These are phyloP conservation scores for Drosophila setosimentum DNA, from an alignment of 2,888 invertebrate genomes.

Conservation along the genomic window DNA sequence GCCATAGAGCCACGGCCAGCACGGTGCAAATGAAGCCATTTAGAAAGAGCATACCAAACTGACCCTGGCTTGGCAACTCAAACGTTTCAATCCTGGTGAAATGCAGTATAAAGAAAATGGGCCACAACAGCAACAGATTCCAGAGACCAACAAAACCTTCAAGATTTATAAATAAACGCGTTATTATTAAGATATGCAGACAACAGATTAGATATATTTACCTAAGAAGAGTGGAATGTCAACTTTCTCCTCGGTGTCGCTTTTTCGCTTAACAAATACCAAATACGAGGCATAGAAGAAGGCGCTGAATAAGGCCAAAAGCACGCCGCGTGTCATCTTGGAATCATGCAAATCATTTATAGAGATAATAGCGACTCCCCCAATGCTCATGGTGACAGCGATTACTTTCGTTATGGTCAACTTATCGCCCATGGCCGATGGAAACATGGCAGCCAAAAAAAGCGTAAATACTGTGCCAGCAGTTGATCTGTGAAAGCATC, in stretches of 20 bases:
- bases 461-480: slow-evolving; percentile 96
- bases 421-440: slow-evolving; percentile 92
- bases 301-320: slow-evolving; percentile 94
- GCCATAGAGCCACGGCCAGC: slow-evolving; percentile 95
- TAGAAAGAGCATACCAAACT: slow-evolving; percentile 92
- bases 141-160: slow-evolving; percentile 98
- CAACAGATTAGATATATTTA: slow-evolving; percentile 84
- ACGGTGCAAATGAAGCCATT: slow-evolving; percentile 97
- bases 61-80: slow-evolving; percentile 92
- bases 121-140: slow-evolving; percentile 95
- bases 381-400: slow-evolving; percentile 91
- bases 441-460: slow-evolving; percentile 93
- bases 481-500: slow-evolving; percentile 80
- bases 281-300: slow-evolving; percentile 96
- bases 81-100: slow-evolving; percentile 93
- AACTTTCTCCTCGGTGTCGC: slow-evolving; percentile 96
- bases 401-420: slow-evolving; percentile 94
- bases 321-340: slow-evolving; percentile 90
- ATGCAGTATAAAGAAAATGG: slow-evolving; percentile 94
- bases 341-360: slow-evolving; percentile 90
- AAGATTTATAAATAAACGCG: neutral
- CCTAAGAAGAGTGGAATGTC: slow-evolving; percentile 98
- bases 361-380: slow-evolving; percentile 93
- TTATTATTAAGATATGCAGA: neutral
- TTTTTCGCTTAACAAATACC: slow-evolving; percentile 93